Conservation (phyloP, 2,113 vertebrate species). For the Plectropomus leopardus region DNA sequence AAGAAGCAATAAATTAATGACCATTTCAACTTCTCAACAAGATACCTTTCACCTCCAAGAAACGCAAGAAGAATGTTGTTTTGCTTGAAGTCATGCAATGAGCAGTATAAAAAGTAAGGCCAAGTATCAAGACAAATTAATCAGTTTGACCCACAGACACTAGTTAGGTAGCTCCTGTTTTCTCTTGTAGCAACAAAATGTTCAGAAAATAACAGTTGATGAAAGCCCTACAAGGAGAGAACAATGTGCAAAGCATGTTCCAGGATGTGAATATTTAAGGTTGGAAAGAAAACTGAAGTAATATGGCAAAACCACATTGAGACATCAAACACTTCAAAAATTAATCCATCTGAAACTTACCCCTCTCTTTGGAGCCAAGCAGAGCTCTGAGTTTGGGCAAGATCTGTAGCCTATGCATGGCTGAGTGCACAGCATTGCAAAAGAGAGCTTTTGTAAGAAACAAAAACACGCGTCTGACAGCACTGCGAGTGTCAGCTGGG, state of each 20-base stretch:
- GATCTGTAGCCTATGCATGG: conserved; percentile 77
- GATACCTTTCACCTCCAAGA: background rate
- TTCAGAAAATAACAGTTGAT: background rate
- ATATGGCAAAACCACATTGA: conserved; percentile 12
- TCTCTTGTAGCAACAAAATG: conserved; percentile 11
- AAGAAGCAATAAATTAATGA: conserved; percentile 21
- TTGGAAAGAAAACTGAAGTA: background rate
- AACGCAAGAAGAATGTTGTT: background rate
- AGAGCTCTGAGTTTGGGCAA: conserved; percentile 71
- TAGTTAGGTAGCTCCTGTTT: background rate
- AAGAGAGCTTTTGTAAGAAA: conserved; percentile 66
- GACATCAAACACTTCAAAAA: conserved; percentile 36
- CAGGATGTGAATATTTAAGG: conserved; percentile 4
- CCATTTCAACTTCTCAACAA: background rate
- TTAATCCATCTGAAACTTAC: conserved; percentile 73
- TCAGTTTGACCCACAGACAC: conserved; percentile 30
- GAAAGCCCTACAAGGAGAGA: conserved; percentile 18
- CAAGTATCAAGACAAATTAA: conserved; percentile 16
- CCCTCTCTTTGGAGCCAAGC: conserved; percentile 67
- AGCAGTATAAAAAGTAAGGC: conserved; percentile 5
- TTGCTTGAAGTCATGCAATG: conserved; percentile 11
- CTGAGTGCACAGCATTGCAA: conserved; percentile 82
- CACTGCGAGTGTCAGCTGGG: conserved; percentile 55
- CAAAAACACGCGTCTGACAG: conserved; percentile 66
- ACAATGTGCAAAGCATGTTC: background rate